A percentile compares a stretch with the other conserved stretches of the same genome.
phyloP scores from a whole-genome alignment of 2,113 vertebrate species.

The Felis catus region F.catus_Fca126_mat1.0 CM031411.1:105694501-105695000 shows the following conservation, averaged over 20 bases:
- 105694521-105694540: not conserved
- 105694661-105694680: slow-evolving; percentile 76
- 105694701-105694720: slow-evolving; percentile 84
- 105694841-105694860: slow-evolving; percentile 79
- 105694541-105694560: slow-evolving; percentile 32
- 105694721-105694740: slow-evolving; percentile 80
- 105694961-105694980: slow-evolving; percentile 68
- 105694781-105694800: slow-evolving; percentile 83
- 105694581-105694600: slow-evolving; percentile 53
- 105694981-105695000: slow-evolving; percentile 80
- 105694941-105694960: slow-evolving; percentile 76
- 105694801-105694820: slow-evolving; percentile 81
- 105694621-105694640: slow-evolving; percentile 67
- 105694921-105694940: slow-evolving; percentile 80
- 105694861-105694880: slow-evolving; percentile 82
- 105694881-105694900: slow-evolving; percentile 81
- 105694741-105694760: slow-evolving; percentile 75
- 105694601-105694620: slow-evolving; percentile 71
- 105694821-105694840: slow-evolving; percentile 81
- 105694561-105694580: slow-evolving; percentile 35
- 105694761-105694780: slow-evolving; percentile 78
- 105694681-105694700: slow-evolving; percentile 79
- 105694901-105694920: slow-evolving; percentile 80
- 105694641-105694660: slow-evolving; percentile 75
- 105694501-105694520: slow-evolving; percentile 27